Percentiles rank a stretch among this genome's conserved stretches.
Conservation (phyloP, 2,888 invertebrate genomes). For the Epinotia bilunana region DNA sequence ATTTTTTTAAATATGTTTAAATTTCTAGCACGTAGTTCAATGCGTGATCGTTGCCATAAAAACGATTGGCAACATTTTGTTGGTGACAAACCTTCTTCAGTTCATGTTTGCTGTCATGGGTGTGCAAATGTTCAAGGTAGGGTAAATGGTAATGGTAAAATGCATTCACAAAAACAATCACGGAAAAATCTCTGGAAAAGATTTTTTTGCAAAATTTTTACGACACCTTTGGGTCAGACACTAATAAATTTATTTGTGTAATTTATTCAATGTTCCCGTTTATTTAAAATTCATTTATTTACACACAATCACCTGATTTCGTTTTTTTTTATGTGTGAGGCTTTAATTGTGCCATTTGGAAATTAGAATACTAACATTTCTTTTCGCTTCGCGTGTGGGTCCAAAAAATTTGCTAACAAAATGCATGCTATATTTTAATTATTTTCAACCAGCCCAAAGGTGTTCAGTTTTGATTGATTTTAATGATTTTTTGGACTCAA, state of each 20-base stretch:
- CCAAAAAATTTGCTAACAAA: slow-evolving; percentile 75
- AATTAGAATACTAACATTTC: slow-evolving; percentile 66
- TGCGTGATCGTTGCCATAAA: slow-evolving; percentile 99
- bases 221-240: slow-evolving; percentile 79
- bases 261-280: slow-evolving; percentile 46
- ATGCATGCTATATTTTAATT: slow-evolving; percentile 62
- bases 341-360: slow-evolving; percentile 59
- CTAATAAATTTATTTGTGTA: slow-evolving; percentile 51
- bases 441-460: slow-evolving; percentile 75
- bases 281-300: slow-evolving; percentile 44
- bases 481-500: slow-evolving; percentile 80
- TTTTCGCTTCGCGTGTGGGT: slow-evolving; percentile 71
- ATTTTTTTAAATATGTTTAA: slow-evolving; percentile 28
- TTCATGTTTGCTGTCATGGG: slow-evolving; percentile 99
- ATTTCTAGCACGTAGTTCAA: slow-evolving; percentile 97
- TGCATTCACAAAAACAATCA: slow-evolving; percentile 43
- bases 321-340: slow-evolving; percentile 68
- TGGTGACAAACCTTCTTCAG: slow-evolving; percentile 99
- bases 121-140: slow-evolving; percentile 99
- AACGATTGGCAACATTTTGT: slow-evolving; percentile 99
- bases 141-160: slow-evolving; percentile 53
- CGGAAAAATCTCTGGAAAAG: slow-evolving; percentile 16
- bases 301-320: slow-evolving; percentile 65
- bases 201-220: slow-evolving; percentile 34
- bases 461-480: slow-evolving; percentile 60